phyloP scores from a whole-genome alignment of 2,113 vertebrate species.

The Ctenodactylus gundi region DNA sequence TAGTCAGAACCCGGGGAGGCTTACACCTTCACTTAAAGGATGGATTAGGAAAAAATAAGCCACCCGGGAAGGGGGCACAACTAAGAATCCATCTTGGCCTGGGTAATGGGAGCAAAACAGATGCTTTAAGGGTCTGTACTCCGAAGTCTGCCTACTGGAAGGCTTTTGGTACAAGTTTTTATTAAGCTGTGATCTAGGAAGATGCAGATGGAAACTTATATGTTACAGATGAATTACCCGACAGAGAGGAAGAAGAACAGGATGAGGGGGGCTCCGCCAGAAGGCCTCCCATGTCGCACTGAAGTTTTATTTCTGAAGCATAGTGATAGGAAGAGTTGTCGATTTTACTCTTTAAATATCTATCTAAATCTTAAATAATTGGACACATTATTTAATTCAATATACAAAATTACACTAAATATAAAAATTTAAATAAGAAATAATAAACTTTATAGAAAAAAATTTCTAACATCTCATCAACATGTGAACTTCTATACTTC shows the following conservation, averaged over 20 bases:
- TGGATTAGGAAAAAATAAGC: background rate
- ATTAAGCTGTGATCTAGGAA: background rate
- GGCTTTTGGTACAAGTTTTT: background rate
- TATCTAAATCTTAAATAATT: background rate
- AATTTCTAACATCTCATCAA: background rate
- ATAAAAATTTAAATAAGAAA: background rate
- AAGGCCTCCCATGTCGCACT: background rate
- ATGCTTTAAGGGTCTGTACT: background rate
- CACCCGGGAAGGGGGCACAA: background rate
- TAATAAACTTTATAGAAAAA: slow-evolving; percentile 2
- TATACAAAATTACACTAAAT: background rate
- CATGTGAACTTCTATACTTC: background rate
- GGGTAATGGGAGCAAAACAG: background rate
- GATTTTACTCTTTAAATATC: background rate
- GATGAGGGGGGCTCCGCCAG: background rate
- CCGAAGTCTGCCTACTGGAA: background rate
- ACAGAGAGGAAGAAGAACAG: background rate
- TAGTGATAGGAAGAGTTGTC: background rate
- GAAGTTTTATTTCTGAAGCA: background rate
- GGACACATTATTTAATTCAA: background rate
- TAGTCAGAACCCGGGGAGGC: background rate
- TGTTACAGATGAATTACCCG: background rate
- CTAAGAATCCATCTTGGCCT: background rate
- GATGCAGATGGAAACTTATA: background rate
- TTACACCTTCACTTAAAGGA: background rate